Base-by-base conservation (phyloP, 2,113 vertebrate species). In the Maccullochella peelii region DNA sequence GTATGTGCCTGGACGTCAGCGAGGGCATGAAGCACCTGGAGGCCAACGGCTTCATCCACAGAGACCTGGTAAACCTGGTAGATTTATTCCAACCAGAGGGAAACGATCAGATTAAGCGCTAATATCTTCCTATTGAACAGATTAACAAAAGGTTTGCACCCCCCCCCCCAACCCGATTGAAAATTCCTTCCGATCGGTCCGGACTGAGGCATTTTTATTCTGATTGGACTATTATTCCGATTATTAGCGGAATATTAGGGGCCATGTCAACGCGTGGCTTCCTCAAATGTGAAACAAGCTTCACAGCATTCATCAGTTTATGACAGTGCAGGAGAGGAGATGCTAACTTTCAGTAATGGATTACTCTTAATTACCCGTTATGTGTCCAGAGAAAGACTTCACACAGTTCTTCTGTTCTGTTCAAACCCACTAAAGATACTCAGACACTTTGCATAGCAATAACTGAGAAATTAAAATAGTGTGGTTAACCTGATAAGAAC, bases 11-110 rank as follows among this genome's bases (percentile, higher is more conserved):
- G 86, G 98, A 99, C 33, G 93, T 99, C 0, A 95, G 96, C 8
- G 96, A 98, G 77, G 98, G 97, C 25, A 99, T 99, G 98, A 95
- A 96, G 83, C 97, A 98, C 88, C 93, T 99, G 90, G 98, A 99
- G 89, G 85, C 78, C 27, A 96, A 97, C 79, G 91, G 95, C 87
- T 99, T 98, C 93, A 97, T 99, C 88, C 98, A 99, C 94, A 95
- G 98, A 88, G 93, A 93, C 30, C 90, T 92, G 90, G 92, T 91
- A n/a, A n/a, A n/a, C n/a, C n/a, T n/a, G n/a, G n/a, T n/a, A n/a
- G n/a, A n/a, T n/a, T n/a, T n/a, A n/a, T n/a, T n/a, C n/a, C n/a
- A n/a, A n/a, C n/a, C n/a, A n/a, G n/a, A n/a, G n/a, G n/a, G n/a
- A n/a, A n/a, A n/a, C n/a, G n/a, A n/a, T n/a, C n/a, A n/a, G n/a